phyloP scores from a whole-genome alignment of 1,140 invertebrate species.

The Aplysia californica region DNA sequence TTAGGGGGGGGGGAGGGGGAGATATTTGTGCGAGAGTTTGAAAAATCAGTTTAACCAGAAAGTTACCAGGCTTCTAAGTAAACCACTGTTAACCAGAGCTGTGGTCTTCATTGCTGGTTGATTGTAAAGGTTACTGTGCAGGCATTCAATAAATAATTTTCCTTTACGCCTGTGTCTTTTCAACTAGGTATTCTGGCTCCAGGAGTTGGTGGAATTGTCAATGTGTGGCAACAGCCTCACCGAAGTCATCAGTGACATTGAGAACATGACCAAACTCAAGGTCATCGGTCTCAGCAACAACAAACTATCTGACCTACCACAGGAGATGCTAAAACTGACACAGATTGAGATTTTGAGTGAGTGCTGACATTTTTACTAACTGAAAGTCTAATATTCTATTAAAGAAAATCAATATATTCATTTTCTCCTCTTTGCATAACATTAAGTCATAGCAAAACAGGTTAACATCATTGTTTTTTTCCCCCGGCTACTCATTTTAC shows the following conservation, averaged over 20 bases:
- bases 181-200: constrained; percentile 59
- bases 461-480: constrained; percentile 4
- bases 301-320: constrained; percentile 47
- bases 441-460: neutral
- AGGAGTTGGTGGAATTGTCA: constrained; percentile 51
- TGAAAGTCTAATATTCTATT: neutral
- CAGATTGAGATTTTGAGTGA: constrained; percentile 15
- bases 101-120: no score
- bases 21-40: no score
- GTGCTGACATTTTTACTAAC: neutral
- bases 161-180: no score
- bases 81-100: no score
- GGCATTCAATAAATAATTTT: no score
- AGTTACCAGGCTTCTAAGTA: no score
- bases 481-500: neutral
- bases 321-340: constrained; percentile 40
- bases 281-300: constrained; percentile 63
- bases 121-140: no score
- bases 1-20: no score
- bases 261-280: constrained; percentile 47
- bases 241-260: constrained; percentile 54
- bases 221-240: constrained; percentile 56
- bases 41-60: no score
- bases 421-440: neutral
- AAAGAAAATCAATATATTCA: constrained; percentile 1